A percentile compares a stretch with the other conserved stretches of the same genome.
Conservation (phyloP, 2,113 vertebrate species). For the Ictidomys tridecemlineatus region DNA sequence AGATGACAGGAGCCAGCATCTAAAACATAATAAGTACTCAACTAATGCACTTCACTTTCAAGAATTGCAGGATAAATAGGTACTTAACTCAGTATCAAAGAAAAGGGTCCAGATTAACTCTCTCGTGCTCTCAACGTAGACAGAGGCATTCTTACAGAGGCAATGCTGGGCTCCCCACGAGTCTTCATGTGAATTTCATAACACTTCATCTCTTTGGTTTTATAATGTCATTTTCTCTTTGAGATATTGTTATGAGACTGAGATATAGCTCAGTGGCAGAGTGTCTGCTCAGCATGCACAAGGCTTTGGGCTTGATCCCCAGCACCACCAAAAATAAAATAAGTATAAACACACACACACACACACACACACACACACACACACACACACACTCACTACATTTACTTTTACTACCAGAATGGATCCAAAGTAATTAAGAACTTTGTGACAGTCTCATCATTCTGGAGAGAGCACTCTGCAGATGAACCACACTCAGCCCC, state of each 20-base stretch:
- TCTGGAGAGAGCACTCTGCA: not conserved
- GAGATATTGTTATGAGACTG: not conserved
- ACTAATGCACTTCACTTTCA: not conserved
- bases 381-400: not conserved
- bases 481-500: not conserved
- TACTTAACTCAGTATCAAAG: slow-evolving; percentile 13
- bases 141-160: not conserved
- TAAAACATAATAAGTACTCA: not conserved
- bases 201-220: not conserved
- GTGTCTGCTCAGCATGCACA: not conserved
- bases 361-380: not conserved
- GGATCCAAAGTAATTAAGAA: not conserved
- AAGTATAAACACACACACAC: too few species aligned
- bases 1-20: not conserved
- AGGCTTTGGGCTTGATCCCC: not conserved
- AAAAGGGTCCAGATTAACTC: not conserved
- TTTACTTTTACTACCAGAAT: not conserved
- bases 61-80: not conserved
- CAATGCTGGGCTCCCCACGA: rapidly evolving
- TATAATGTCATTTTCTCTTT: not conserved
- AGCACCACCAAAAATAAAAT: not conserved
- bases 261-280: not conserved
- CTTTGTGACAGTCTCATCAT: not conserved
- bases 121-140: not conserved
- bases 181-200: not conserved